Conservation (phyloP, 2,888 invertebrate genomes). For the Polyploca ridens region DNA sequence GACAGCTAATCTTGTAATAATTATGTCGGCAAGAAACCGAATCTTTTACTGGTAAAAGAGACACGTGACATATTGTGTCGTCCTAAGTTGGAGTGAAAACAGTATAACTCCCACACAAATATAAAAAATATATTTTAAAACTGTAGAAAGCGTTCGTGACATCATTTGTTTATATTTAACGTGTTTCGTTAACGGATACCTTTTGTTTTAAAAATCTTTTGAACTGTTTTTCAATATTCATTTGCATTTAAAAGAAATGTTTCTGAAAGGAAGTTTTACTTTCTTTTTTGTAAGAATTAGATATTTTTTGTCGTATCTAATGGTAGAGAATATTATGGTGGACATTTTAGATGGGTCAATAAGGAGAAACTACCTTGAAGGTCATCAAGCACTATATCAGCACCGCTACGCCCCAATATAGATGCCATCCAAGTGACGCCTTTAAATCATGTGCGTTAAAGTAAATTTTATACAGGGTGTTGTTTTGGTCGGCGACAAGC, state of each 20-base stretch:
- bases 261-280: not conserved
- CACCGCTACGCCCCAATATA: no score
- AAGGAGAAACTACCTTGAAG: no score
- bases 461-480: no score
- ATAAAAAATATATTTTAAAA: not conserved
- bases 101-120: not conserved
- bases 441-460: no score
- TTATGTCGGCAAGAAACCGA: no score
- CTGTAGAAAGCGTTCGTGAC: constrained; percentile 2
- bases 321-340: no score
- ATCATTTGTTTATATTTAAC: not conserved
- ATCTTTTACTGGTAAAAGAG: no score
- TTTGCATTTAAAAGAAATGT: not conserved
- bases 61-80: not conserved
- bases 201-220: not conserved
- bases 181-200: not conserved
- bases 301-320: not conserved
- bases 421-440: no score
- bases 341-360: no score
- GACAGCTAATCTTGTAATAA: no score
- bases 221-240: not conserved
- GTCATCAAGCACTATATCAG: no score
- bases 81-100: not conserved
- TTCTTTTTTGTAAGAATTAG: not conserved
- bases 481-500: no score